Percentiles rank a stretch among this genome's conserved stretches.
Conservation (phyloP, 2,797 vertebrate species). For the Taeniopygia guttata region DNA sequence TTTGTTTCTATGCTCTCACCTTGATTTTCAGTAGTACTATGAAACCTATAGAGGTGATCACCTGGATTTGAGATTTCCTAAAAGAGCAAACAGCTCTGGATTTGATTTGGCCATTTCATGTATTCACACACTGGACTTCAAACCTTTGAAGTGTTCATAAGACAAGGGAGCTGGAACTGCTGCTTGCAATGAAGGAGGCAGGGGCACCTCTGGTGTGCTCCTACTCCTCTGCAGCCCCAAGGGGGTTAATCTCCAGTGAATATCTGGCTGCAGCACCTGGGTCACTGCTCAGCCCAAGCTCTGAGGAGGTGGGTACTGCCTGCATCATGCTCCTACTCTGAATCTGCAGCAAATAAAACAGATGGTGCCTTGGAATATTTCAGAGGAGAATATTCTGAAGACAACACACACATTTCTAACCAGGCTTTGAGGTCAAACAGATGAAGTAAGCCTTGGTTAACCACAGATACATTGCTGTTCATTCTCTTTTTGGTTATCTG, state of each 20-base stretch:
- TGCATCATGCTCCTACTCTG: neutral
- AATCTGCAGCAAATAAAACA: neutral
- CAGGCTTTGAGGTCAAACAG: neutral
- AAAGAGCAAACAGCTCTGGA: neutral
- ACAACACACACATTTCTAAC: neutral
- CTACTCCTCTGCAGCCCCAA: neutral
- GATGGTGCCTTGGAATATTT: neutral
- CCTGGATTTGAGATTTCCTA: neutral
- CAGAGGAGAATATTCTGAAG: neutral
- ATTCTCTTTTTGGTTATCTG: neutral
- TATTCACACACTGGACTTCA: neutral
- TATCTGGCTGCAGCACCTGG: neutral
- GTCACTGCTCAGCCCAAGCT: neutral
- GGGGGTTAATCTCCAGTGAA: neutral
- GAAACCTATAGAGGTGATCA: neutral
- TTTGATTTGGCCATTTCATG: neutral
- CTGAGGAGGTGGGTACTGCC: neutral
- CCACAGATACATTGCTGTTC: neutral
- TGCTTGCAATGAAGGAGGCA: neutral
- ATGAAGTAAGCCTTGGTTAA: neutral
- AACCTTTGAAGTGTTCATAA: neutral
- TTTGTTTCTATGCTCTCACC: neutral
- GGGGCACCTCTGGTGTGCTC: neutral
- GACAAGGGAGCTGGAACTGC: neutral
- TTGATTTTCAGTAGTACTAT: neutral